Evolutionary conservation across 2,888 invertebrate species (phyloP).

Genomic region (Eupithecia pulchellata): DNA sequence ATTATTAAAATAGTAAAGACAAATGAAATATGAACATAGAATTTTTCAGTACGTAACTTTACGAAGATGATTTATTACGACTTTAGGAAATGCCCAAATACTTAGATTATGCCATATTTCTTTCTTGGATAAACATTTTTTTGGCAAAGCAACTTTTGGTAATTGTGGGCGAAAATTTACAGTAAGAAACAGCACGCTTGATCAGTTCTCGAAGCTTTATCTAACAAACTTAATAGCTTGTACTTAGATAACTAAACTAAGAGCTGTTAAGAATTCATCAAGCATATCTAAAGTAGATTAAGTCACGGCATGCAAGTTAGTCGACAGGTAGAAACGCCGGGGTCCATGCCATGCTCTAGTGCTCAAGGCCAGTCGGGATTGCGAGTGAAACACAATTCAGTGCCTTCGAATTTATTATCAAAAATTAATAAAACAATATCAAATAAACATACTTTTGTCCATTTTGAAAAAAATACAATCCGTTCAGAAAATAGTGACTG

Average conservation of each 20-base stretch:
- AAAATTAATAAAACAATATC: constrained; percentile 67
- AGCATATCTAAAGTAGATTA: constrained; percentile 52
- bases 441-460: constrained; percentile 64
- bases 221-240: constrained; percentile 2
- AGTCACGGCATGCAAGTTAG: constrained; percentile 74
- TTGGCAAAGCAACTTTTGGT: constrained; percentile 33
- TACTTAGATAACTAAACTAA: constrained; percentile 15
- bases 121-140: constrained; percentile 1
- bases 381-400: constrained; percentile 85
- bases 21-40: constrained; percentile 62
- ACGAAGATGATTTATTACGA: constrained; percentile 19
- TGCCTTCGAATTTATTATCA: constrained; percentile 82
- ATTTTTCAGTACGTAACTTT: constrained; percentile 34
- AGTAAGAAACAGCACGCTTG: constrained; percentile 53
- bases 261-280: constrained; percentile 55
- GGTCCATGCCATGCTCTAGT: constrained; percentile 80
- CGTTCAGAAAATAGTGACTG: constrained; percentile 65
- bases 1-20: constrained; percentile 75
- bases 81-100: constrained; percentile 29
- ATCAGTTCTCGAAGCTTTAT: constrained; percentile 51
- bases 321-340: constrained; percentile 51
- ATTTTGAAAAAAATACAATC: constrained; percentile 66
- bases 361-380: constrained; percentile 72
- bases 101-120: constrained; percentile 12
- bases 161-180: constrained; percentile 47